Evolutionary conservation across 2,113 vertebrate species (phyloP).

Genomic region (Sorex fumeus): DNA sequence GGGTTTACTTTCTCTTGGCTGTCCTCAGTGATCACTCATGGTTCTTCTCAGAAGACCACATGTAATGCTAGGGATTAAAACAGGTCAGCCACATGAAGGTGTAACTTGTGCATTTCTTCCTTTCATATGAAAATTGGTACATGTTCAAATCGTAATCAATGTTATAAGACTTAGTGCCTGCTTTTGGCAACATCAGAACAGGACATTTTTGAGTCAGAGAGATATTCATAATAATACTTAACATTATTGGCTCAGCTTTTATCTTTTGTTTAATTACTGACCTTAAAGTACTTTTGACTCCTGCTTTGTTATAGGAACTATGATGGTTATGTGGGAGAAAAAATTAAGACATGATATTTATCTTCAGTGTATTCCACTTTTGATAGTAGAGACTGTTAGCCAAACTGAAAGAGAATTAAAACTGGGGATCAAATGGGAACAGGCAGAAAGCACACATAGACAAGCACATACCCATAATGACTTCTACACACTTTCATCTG

Average conservation of each 20-base stretch:
- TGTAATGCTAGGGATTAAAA: no score
- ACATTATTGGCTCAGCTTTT: neutral
- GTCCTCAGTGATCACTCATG: no score
- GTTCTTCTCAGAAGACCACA: no score
- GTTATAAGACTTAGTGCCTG: neutral
- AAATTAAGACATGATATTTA: neutral
- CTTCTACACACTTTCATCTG: neutral
- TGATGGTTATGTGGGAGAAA: neutral
- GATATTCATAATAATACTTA: neutral
- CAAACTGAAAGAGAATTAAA: conserved; percentile 1
- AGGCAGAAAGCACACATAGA: neutral
- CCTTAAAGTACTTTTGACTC: conserved; percentile 15
- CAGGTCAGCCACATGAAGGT: neutral
- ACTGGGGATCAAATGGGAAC: neutral
- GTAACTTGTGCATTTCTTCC: neutral
- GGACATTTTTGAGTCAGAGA: neutral
- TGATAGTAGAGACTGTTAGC: neutral
- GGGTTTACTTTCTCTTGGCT: no score
- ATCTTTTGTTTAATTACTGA: conserved; percentile 27
- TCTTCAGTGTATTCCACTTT: neutral
- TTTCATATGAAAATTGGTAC: neutral
- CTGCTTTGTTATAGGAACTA: neutral
- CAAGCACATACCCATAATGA: neutral
- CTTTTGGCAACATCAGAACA: neutral
- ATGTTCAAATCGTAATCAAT: neutral